phyloP scores from a whole-genome alignment of 2,888 invertebrate genomes.

The Eudemis profundana region DNA sequence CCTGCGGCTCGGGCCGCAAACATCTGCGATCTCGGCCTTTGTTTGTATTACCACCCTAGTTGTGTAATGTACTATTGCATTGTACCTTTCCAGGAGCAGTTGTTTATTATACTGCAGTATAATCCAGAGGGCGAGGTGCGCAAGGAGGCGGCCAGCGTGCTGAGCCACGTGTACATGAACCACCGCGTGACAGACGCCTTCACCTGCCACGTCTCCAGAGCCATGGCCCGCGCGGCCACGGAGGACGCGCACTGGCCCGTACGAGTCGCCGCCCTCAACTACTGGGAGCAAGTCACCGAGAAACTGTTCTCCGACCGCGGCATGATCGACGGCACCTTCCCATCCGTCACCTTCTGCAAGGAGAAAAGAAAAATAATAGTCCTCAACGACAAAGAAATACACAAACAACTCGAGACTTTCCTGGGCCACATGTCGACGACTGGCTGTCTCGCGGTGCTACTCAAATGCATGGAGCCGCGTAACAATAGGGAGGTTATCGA shows the following conservation, averaged over 20 bases:
- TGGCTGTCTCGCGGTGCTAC: conserved; percentile 88
- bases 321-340: conserved; percentile 90
- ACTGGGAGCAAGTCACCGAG: conserved; percentile 87
- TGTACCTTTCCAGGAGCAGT: conserved; percentile 65
- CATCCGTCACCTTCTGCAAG: conserved; percentile 89
- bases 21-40: no score
- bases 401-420: conserved; percentile 85
- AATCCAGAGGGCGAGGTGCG: conserved; percentile 90
- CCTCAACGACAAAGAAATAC: conserved; percentile 86
- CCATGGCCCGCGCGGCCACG: conserved; percentile 86
- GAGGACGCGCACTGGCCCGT: conserved; percentile 91
- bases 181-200: conserved; percentile 82
- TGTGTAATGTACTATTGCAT: no score
- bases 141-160: conserved; percentile 86
- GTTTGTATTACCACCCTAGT: no score
- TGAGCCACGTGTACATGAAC: conserved; percentile 86
- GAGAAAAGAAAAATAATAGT: conserved; percentile 89
- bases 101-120: conserved; percentile 82
- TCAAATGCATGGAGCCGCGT: conserved; percentile 86
- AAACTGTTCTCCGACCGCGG: conserved; percentile 80
- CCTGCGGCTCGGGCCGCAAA: no score
- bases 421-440: conserved; percentile 86
- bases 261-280: conserved; percentile 87
- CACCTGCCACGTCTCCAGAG: conserved; percentile 79
- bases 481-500: conserved; percentile 88